phyloP scores from a whole-genome alignment of 1,140 invertebrate genomes.

The Ephestia elutella region DNA sequence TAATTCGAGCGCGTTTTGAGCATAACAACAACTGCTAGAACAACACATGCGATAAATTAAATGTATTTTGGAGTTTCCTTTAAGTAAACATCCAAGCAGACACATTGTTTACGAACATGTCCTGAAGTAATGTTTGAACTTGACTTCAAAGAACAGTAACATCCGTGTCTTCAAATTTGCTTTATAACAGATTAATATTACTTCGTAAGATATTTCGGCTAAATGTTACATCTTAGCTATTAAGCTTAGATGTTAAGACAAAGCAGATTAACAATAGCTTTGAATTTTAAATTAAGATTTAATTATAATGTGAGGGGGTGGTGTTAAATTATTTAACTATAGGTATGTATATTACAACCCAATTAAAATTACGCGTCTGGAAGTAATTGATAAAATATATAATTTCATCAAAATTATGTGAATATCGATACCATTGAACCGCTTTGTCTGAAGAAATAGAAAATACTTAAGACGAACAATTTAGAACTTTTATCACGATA shows the following conservation, averaged over 20 bases:
- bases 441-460: no score
- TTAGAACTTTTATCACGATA: no score
- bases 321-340: no score
- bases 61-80: not conserved
- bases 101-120: constrained; percentile 1
- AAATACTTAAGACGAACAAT: no score
- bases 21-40: no score
- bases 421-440: no score
- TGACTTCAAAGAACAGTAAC: constrained; percentile 2
- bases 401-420: no score
- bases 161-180: constrained; percentile 3
- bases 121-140: not conserved
- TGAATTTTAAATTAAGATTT: not conserved
- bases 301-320: no score
- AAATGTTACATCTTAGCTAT: not conserved
- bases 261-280: not conserved
- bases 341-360: no score
- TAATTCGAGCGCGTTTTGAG: no score
- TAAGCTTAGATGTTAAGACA: not conserved
- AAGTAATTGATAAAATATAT: no score
- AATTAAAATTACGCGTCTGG: no score
- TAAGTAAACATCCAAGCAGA: not conserved
- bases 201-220: not conserved
- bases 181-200: not conserved
- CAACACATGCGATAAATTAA: not conserved